Evolutionary conservation across 1,140 invertebrate genomes (phyloP), one percentile per base, ranked within the genome.

Genomic region (Drosophila sucinea): DNA sequence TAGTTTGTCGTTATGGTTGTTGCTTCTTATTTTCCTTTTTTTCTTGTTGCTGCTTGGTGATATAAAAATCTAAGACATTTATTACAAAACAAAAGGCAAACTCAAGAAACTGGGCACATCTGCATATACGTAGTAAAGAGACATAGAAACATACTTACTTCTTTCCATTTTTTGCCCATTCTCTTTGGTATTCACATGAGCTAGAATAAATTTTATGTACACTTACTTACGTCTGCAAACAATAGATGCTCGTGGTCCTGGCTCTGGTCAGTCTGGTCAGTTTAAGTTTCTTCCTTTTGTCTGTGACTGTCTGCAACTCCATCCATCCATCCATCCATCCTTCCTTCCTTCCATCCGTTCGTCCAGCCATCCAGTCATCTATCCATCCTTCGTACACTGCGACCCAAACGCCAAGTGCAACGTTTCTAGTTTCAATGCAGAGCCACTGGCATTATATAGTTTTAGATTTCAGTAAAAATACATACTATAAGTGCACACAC

Each of bases 181-280:
- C 4, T 8, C 30, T 47, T 38, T 25, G 60, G 51, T 33, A 55
- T 60, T 58, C 72, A 76, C 76, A 79, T 76, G 68, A 75, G 76
- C 79, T 74, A 67, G 81, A 83, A 83, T 83, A 87, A 83, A 87
- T 87, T 87, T 72, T 87, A 89, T 87, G 83, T 87, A 87, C 83
- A 87, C 78, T 87, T 87, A 87, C 83, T 87, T 87, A 87, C 83
- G 81, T 83, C 80, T 77, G 83, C 83, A 87, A 87, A 87, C 83
- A 87, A 89, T 83, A 84, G 87, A 71, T 60, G 70, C 72, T 71
- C 76, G 67, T 83, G 80, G 67, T 30, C 41, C 38, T 29, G 30
- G 51, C 40, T 54, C 51, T 68, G 81, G 81, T 73, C 76, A 60
- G 72, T 86, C 56, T 63, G 55, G 64, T 41, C 57, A 64, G 60